Evolutionary conservation across 2,113 vertebrate genomes (phyloP), one percentile per base, ranked within the genome.

Genomic region (Elaphurus davidianus): DNA sequence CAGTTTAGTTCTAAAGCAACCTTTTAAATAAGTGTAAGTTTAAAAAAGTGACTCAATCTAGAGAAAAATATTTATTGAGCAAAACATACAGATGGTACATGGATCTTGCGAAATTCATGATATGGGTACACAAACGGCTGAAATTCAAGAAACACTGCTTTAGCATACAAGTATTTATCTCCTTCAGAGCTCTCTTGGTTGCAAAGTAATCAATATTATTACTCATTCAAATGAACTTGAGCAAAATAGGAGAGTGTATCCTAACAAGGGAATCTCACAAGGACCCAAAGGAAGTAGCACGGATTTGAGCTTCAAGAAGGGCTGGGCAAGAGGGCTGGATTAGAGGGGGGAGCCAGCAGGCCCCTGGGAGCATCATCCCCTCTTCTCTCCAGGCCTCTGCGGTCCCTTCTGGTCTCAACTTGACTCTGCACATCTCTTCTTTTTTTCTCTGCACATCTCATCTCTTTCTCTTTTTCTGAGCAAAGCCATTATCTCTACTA

Each of bases 51-150:
- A 90, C n/a, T 87, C 52, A 8, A 71, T 54, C 87, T 79, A 78
- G 92, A 91, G 71, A 86, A 96, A 95, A 91, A 88, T 40, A 94
- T 94, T 89, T 98, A 97, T 98, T 97, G 92, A 78, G 81, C 81
- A 92, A 97, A 97, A 92, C 64, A 76, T 30, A 71, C 1, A 87
- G 60, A 6, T 30, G 52, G 71, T 55, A 92, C 45, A 86, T 7
- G 10, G 40, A 74, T 43, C 59, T 52, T 83, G 33, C 62, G 94
- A 91, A 96, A 62, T 36, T 40, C 19, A 5, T 4, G 3, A 87
- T 36, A 47, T 2, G 2, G 19, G 10, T 57, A 47, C 43, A 14
- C 6, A 45, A 89, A 88, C 8, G 25, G 83, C 23, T 82, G 52
- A 87, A 28, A 89, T 76, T 64, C 40, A 12, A 47, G 47, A 64